Base-by-base conservation (phyloP, 2,888 invertebrate genomes). In the Nymphalis c-album region DNA sequence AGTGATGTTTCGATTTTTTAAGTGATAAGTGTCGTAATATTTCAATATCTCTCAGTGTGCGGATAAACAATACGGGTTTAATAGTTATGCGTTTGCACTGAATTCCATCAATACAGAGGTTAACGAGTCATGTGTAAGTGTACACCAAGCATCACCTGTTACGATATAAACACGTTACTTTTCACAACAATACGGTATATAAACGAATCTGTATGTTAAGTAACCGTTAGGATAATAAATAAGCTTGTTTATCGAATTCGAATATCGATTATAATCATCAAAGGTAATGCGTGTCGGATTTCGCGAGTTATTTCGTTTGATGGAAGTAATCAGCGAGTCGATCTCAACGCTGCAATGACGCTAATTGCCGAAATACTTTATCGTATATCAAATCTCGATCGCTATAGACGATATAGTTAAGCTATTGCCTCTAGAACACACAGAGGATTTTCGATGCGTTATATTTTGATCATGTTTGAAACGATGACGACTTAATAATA, bases 301-400 rank as follows among this genome's bases (percentile, higher is more conserved):
- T 76, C 71, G 73, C 76, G 72, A 75, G 65, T 75, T 74, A 75
- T 75, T 73, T 71, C 67, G 63, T 71, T 76, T 78, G 78, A 79
- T 77, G 69, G 80, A 80, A 77, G 76, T 78, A 74, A 81, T 81
- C 81, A 62, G 51, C 57, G 66, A 68, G 68, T 69, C 70, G 74
- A 82, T 82, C 82, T 78, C 40, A 65, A 61, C 67, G 67, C 66
- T 77, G 78, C 82, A 79, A 79, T 85, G 87, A 87, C 85, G 83
- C 81, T 90, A 90, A 90, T 90, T 88, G 87, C 83, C 77, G 79
- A 77, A 68, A 82, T 76, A 77, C 77, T 76, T 83, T 84, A 85
- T 85, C 84, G 80, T 31, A 83, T 79, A 75, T 72, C 51, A 64
- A 57, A 64, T 69, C 59, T 68, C 58, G 63, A 65, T 60, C 63